Evolutionary conservation across 64 coral and sea anemone genomes (phyloP).

Genomic region (Pachyseris speciosa): DNA sequence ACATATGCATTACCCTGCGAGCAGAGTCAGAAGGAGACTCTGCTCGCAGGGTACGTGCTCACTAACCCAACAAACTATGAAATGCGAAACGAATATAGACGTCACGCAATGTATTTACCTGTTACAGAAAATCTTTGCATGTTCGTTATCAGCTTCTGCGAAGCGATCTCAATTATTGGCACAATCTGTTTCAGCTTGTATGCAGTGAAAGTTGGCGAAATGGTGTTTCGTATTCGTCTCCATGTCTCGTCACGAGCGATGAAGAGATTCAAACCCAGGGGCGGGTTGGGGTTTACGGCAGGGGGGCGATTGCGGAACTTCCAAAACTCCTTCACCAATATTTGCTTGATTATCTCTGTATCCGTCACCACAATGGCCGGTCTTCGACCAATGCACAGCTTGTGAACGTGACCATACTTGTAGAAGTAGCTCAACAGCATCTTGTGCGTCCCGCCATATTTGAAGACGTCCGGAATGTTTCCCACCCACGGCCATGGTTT

Average conservation of each 20-base stretch:
- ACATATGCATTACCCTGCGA: too few species aligned
- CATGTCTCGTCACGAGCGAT: constrained; percentile 42
- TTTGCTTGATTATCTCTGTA: constrained; percentile 79
- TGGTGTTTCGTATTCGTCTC: constrained; percentile 65
- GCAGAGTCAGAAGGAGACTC: too few species aligned
- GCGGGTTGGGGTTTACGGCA: constrained; percentile 43
- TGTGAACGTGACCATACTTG: constrained; percentile 70
- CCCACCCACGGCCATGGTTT: constrained; percentile 63
- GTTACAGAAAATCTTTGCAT: constrained; percentile 47
- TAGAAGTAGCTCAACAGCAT: constrained; percentile 64
- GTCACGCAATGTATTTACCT: too few species aligned
- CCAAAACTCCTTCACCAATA: constrained; percentile 84
- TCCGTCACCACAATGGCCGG: constrained; percentile 67
- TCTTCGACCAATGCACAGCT: constrained; percentile 23
- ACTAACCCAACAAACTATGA: too few species aligned
- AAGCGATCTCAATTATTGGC: constrained; percentile 47
- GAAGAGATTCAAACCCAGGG: constrained; percentile 41
- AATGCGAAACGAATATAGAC: too few species aligned
- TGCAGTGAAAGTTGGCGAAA: constrained; percentile 76
- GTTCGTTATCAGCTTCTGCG: constrained; percentile 31
- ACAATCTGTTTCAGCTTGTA: constrained; percentile 76
- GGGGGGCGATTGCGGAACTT: constrained; percentile 68
- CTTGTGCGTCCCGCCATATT: constrained; percentile 77
- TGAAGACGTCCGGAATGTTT: constrained; percentile 63
- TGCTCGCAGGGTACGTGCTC: too few species aligned